A percentile compares a stretch with the other conserved stretches of the same genome.
Evolutionary conservation across 2,888 invertebrate species (phyloP).

Genomic region (Hemicrepidius hirtus): DNA sequence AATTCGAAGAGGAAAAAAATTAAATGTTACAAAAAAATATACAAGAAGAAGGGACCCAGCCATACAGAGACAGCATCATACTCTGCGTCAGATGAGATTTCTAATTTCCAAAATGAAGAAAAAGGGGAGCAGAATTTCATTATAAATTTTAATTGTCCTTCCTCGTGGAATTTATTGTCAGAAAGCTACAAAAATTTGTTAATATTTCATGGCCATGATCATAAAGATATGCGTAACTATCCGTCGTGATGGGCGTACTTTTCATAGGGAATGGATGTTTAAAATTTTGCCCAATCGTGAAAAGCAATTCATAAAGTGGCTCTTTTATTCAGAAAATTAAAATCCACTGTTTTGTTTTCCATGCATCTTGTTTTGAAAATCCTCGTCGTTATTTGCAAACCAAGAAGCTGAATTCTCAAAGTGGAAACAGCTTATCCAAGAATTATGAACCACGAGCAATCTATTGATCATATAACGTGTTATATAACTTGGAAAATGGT

Average conservation of each 20-base stretch:
- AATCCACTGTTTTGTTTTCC: background rate
- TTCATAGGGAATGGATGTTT: background rate
- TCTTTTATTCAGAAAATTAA: slow-evolving; percentile 4
- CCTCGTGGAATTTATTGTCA: background rate
- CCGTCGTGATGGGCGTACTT: background rate
- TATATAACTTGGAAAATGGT: slow-evolving; percentile 6
- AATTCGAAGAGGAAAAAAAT: too few relatives aligned
- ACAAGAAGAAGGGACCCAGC: too few relatives aligned
- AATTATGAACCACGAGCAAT: background rate
- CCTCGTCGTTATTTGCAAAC: background rate
- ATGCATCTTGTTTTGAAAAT: background rate
- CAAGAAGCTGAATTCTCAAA: background rate
- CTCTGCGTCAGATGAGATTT: too few relatives aligned
- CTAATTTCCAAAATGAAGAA: too few relatives aligned
- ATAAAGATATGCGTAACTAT: background rate
- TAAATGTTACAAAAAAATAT: too few relatives aligned
- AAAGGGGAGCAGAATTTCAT: too few relatives aligned
- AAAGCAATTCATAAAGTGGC: slow-evolving; percentile 6
- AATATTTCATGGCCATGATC: slow-evolving; percentile 1
- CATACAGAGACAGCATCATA: too few relatives aligned
- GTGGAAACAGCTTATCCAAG: slow-evolving; percentile 1
- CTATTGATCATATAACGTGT: slow-evolving; percentile 1
- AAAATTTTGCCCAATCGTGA: background rate
- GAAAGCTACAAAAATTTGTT: background rate
- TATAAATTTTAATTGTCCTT: background rate